Base-by-base conservation (phyloP, 2,797 vertebrate genomes). In the Notolepis coatsorum region DNA sequence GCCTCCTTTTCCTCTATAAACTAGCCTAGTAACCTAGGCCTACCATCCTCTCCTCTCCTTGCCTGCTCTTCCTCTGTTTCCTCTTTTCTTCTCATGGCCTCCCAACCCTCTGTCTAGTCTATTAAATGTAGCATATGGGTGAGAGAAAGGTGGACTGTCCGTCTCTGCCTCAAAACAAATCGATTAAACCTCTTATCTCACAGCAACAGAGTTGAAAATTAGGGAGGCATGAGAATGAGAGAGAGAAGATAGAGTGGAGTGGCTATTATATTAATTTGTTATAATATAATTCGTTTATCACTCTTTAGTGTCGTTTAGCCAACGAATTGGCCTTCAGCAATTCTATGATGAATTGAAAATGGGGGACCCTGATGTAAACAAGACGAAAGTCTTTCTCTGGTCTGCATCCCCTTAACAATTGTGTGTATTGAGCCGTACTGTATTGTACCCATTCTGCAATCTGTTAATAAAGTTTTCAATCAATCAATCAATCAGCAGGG, bases 121-220 rank as follows among this genome's bases (percentile, higher is more conserved):
- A 89, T 86, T 86, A 71, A 58, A 83, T 88, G 35, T 3, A 38
- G 18, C 17, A 7, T 23, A 69, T 80, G 55, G 80, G n/a, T 68
- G 35, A 56, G 63, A 1, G 15, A 79, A 74, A 79, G 81, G 74
- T 69, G 80, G 79, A 68, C 84, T 81, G 84, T 79, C 25, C 43
- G 51, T 12, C 74, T 75, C 65, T 33, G 68, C 72, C 52, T 65
- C 68, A 80, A 81, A 88, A 79, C 81, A 89, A 78, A 90, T 91
- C 71, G 64, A 91, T 88, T 81, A 74, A 42, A n/a, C 5, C 51
- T 20, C 82, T 89, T 89, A 89, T 89, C 87, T 84, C 49, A 0
- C 10, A 0, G 54, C 55, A 48, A 7, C 10, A 42, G 74, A 66
- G 48, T 68, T 57, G 21, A 60, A 41, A 55, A 28, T 18, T n/a